Conservation (phyloP, 2,888 invertebrate genomes). For the Atethmia centrago region DNA sequence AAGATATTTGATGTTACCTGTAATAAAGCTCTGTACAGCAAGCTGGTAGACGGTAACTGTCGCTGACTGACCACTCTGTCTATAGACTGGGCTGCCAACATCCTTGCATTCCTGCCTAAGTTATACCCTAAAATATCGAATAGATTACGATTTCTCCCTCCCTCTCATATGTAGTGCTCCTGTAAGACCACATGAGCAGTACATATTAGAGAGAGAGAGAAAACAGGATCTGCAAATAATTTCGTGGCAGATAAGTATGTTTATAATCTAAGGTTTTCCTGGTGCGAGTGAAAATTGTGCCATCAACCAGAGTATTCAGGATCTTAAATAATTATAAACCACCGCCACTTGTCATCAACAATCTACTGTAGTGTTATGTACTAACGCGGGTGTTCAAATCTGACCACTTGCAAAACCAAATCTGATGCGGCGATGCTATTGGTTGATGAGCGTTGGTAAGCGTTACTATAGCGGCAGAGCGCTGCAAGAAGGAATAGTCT, state of each 20-base stretch:
- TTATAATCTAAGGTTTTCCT: neutral
- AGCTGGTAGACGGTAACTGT: conserved; percentile 91
- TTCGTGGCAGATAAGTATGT: neutral
- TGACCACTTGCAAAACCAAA: too few relatives aligned
- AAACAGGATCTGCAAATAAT: neutral
- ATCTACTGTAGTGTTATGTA: neutral
- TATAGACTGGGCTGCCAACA: conserved; percentile 96
- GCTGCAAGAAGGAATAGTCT: too few relatives aligned
- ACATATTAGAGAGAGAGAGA: neutral
- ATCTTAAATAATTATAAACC: neutral
- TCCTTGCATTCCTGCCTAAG: conserved; percentile 94
- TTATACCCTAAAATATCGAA: conserved; percentile 73
- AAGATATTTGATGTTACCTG: conserved; percentile 83
- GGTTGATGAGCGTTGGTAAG: too few relatives aligned
- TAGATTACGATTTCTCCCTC: neutral
- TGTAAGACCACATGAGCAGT: neutral
- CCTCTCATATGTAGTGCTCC: too few relatives aligned
- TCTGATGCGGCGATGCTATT: too few relatives aligned
- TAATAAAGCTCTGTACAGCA: conserved; percentile 94
- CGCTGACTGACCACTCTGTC: conserved; percentile 91
- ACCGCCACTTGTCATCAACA: neutral
- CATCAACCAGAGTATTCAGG: neutral
- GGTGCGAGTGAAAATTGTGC: neutral
- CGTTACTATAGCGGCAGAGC: too few relatives aligned
- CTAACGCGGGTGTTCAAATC: too few relatives aligned